Evolutionary conservation across 2,797 vertebrate genomes (phyloP), one percentile per base, ranked within the genome.

Genomic region (Sebastes taczanowskii): DNA sequence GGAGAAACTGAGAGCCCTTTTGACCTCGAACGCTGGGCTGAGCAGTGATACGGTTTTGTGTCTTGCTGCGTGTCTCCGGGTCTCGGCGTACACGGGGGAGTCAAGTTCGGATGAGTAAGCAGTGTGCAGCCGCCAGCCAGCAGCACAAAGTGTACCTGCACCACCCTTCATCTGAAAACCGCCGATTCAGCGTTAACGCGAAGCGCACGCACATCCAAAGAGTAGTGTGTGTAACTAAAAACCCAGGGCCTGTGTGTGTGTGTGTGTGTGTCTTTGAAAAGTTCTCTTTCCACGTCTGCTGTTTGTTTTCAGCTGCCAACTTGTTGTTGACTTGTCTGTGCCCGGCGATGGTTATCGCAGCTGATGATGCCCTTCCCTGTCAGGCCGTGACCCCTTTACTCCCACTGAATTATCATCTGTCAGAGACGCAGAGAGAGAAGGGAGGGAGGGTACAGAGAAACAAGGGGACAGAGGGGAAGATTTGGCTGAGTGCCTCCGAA

Each of bases 401-500:
- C 87, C 87, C 77, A 58, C 83, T 87, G 91, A 90, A 93, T 95
- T 89, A 92, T 94, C 91, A 91, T 93, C 91, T 88, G 90, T 90
- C 92, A 92, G 80, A 81, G 72, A 55, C 61, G 14, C 55, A 27
- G 78, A 7, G 52, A 69, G 74, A 35, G 74, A 66, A 3, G 53
- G 42, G 73, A 34, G 71, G 68, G 67, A 42, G 82, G 76, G 73
- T 30, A 74, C 79, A 61, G 77, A 23, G 67, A 69, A 56, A 74
- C 70, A 74, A 64, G 91, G 83, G 83, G 90, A 90, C 89, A 86
- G 89, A 87, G 89, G 90, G 86, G 86, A 88, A 89, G 91, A 87
- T 90, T 93, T 94, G 94, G 93, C 91, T 73, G 80, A 89, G 91
- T 91, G 92, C 95, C 94, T 94, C 84, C 3, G 68, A 94, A 91